These are phyloP conservation scores for Eupithecia exiguata DNA, from an alignment of 2,888 invertebrate species.

Conservation along the genomic window DNA sequence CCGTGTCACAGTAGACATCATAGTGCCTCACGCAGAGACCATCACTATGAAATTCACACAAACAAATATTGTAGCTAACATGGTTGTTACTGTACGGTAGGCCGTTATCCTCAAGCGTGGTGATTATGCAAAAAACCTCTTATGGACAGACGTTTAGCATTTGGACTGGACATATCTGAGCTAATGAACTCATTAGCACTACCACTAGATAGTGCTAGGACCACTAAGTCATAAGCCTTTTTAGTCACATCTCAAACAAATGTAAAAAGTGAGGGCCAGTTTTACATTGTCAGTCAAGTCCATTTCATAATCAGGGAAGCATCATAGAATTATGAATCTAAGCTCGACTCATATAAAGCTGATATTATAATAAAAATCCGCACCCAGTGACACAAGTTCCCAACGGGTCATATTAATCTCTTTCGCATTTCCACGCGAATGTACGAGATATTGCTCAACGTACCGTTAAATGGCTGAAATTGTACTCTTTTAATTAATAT, in stretches of 20 bases:
- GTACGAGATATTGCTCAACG: slow-evolving; percentile 63
- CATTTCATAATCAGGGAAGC: neutral
- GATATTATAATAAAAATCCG: neutral
- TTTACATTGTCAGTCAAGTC: neutral
- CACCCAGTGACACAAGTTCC: slow-evolving; percentile 14
- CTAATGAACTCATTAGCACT: too few species aligned
- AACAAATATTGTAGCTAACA: neutral
- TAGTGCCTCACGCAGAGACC: neutral
- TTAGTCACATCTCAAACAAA: too few species aligned
- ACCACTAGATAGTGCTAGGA: too few species aligned
- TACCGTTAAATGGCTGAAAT: slow-evolving; percentile 67
- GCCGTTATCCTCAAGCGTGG: neutral
- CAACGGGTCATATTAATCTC: slow-evolving; percentile 74
- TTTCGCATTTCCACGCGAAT: slow-evolving; percentile 69
- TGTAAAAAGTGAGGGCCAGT: too few species aligned
- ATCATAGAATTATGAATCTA: slow-evolving; percentile 1
- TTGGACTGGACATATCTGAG: too few species aligned
- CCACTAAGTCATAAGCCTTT: too few species aligned
- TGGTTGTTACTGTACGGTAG: neutral
- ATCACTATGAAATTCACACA: slow-evolving; percentile 10
- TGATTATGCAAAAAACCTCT: neutral
- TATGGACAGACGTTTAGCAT: too few species aligned
- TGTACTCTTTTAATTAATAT: slow-evolving; percentile 70
- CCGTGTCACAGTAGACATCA: slow-evolving; percentile 20
- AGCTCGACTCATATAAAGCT: neutral